Conservation (phyloP, 92 coral and sea anemone genomes). For the Pocillopora meandrina region DNA sequence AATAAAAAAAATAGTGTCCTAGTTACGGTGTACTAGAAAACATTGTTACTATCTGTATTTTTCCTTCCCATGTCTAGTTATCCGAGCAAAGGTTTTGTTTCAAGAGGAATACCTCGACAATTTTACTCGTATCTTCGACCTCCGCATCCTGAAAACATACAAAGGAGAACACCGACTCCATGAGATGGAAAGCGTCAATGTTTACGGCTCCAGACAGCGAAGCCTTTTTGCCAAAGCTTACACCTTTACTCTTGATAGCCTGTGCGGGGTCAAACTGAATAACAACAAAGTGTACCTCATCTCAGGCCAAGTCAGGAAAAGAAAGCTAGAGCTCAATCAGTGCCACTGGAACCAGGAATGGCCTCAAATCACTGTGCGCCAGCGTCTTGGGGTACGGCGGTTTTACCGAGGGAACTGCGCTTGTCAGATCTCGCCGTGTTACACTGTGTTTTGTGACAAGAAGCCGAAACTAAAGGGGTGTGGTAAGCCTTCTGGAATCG, state of each 20-base stretch:
- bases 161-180: constrained; percentile 47
- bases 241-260: constrained; percentile 34
- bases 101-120: constrained; percentile 2
- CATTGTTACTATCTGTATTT: neutral
- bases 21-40: neutral
- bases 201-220: constrained; percentile 36
- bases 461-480: constrained; percentile 6
- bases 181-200: constrained; percentile 14
- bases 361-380: constrained; percentile 60
- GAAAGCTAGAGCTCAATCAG: constrained; percentile 46
- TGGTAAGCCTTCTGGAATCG: constrained; percentile 20
- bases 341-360: constrained; percentile 83
- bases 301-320: constrained; percentile 46
- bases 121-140: constrained; percentile 38
- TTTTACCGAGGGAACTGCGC: constrained; percentile 77
- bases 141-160: constrained; percentile 65
- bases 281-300: constrained; percentile 62
- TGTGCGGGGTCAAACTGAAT: constrained; percentile 55
- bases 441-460: neutral
- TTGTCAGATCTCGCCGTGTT: constrained; percentile 70
- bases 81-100: constrained; percentile 40
- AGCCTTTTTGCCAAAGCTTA: constrained; percentile 40
- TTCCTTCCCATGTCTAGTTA: neutral
- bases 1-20: neutral
- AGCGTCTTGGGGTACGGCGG: constrained; percentile 71